A percentile compares a stretch with the other conserved stretches of the same genome.
phyloP scores from a whole-genome alignment of 2,888 invertebrate genomes.

The Sthenelais limicola region DNA sequence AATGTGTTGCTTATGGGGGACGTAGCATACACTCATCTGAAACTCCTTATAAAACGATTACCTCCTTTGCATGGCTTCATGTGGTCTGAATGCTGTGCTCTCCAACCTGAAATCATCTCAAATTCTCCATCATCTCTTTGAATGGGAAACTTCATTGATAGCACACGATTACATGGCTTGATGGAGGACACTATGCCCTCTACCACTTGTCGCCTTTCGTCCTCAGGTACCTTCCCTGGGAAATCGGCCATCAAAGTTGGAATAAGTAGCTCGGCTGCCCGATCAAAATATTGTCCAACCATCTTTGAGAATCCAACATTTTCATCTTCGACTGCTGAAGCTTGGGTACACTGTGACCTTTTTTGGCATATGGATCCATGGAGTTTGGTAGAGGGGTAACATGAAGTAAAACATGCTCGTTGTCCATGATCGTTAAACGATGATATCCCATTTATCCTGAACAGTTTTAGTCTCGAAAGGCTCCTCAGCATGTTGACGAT shows the following conservation, averaged over 20 bases:
- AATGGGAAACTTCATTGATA: slow-evolving; percentile 92
- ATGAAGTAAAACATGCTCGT: no score
- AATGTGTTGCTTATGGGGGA: no score
- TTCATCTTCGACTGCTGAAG: no score
- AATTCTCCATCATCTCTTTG: slow-evolving; percentile 97
- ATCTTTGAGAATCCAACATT: slow-evolving; percentile 54
- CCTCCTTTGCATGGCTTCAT: slow-evolving; percentile 99
- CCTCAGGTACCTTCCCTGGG: slow-evolving; percentile 77
- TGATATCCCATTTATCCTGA: no score
- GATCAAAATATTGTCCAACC: slow-evolving; percentile 98
- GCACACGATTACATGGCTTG: slow-evolving; percentile 95
- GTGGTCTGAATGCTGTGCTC: slow-evolving; percentile 98
- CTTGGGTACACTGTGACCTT: no score
- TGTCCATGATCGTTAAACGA: no score
- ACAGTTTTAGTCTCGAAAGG: no score
- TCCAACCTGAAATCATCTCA: slow-evolving; percentile 95
- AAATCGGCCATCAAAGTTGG: slow-evolving; percentile 92
- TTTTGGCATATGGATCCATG: no score
- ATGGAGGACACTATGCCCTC: slow-evolving; percentile 95
- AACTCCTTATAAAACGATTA: no score
- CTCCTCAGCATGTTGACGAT: no score
- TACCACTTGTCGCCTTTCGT: slow-evolving; percentile 93
- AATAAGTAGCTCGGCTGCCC: slow-evolving; percentile 87
- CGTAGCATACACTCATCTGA: no score
- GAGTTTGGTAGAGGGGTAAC: no score